Evolutionary conservation across 30 jellyfish, hydroid and myxozoan species (phyloP).

Genomic region (Sanderia malayensis): DNA sequence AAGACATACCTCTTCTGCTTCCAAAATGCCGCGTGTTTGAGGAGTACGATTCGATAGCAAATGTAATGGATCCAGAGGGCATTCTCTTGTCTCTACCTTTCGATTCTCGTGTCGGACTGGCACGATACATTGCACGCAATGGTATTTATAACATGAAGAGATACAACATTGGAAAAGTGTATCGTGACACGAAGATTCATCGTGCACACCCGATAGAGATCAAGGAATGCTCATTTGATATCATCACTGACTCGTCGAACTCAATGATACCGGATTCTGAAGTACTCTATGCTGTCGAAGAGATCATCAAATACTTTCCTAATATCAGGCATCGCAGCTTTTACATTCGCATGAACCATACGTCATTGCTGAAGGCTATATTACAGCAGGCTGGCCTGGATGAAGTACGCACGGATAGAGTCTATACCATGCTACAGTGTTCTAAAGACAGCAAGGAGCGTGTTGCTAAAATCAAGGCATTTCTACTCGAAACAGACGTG

Average conservation of each 20-base stretch:
- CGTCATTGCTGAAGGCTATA: constrained; percentile 67
- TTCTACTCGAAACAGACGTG: constrained; percentile 29
- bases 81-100: constrained; percentile 75
- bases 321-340: constrained; percentile 40
- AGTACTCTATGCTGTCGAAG: constrained; percentile 68
- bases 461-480: constrained; percentile 19
- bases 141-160: constrained; percentile 58
- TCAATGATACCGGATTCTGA: constrained; percentile 81
- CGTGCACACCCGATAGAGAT: constrained; percentile 87
- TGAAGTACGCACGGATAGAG: constrained; percentile 42
- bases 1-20: constrained; percentile 70
- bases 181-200: constrained; percentile 54
- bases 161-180: constrained; percentile 63
- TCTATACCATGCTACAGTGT: constrained; percentile 43
- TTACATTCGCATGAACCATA: constrained; percentile 74
- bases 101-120: constrained; percentile 87
- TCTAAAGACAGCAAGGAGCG: constrained; percentile 42
- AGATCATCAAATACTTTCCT: constrained; percentile 62
- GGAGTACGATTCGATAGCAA: constrained; percentile 53
- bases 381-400: constrained; percentile 48
- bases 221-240: constrained; percentile 90
- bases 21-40: constrained; percentile 72
- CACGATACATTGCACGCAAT: constrained; percentile 80
- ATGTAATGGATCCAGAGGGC: constrained; percentile 84
- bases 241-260: constrained; percentile 50